phyloP scores from a whole-genome alignment of 2,113 vertebrate genomes.

The Archilochus colubris region DNA sequence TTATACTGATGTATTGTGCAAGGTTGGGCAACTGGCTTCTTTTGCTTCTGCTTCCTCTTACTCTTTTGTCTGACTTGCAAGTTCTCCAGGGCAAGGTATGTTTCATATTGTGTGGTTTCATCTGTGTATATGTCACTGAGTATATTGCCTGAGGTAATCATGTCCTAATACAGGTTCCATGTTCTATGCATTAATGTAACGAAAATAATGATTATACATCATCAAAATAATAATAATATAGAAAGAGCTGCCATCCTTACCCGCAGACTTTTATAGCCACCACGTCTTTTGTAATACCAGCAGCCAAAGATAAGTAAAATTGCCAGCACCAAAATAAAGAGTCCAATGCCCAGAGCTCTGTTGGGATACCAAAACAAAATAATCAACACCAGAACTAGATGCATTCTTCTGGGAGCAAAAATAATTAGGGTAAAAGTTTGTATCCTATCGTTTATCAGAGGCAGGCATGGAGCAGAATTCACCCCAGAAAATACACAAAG shows the following conservation, averaged over 20 bases:
- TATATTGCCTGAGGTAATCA: neutral
- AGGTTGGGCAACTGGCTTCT: neutral
- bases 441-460: neutral
- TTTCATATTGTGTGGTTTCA: neutral
- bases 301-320: slow-evolving; percentile 87
- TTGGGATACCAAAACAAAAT: slow-evolving; percentile 30
- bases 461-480: neutral
- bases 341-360: slow-evolving; percentile 88
- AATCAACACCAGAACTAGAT: neutral
- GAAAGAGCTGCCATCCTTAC: slow-evolving; percentile 70
- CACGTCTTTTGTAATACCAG: slow-evolving; percentile 89
- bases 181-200: neutral
- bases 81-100: neutral
- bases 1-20: neutral
- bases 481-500: neutral
- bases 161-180: neutral
- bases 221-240: neutral
- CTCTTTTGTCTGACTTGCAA: neutral
- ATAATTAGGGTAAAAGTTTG: neutral
- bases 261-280: slow-evolving; percentile 86
- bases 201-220: neutral
- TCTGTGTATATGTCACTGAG: neutral
- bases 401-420: neutral
- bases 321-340: slow-evolving; percentile 86
- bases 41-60: neutral